Base-by-base conservation (phyloP, 2,113 vertebrate species). In the Dipodomys ordii region DNA sequence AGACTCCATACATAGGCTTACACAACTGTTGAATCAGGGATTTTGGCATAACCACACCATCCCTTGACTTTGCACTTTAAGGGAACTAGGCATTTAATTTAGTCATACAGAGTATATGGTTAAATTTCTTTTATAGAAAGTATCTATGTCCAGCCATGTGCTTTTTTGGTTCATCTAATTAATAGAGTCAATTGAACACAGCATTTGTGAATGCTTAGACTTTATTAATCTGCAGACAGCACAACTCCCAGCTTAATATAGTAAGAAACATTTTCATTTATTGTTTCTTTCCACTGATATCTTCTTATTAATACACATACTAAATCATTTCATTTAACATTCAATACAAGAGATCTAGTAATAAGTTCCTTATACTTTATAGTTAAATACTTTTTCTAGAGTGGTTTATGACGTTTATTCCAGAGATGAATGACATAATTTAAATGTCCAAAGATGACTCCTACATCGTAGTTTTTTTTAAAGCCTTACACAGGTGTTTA, bases 391-490 rank as follows among this genome's bases (percentile, higher is more conserved):
- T 72, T 88, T 93, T 92, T 60, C 57, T 10, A 60, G 7, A 77
- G 27, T 78, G 79, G 20, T 65, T 92, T 91, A 69, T 77, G 68
- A 77, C 20, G 32, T 90, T 69, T 68, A 79, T 81, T 20, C 39
- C 78, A 18, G 69, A 82, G 2, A 39, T 87, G 30, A 82, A 78
- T 68, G 72, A 23, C 0, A 6, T 13, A 88, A 28, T 12, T 60
- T 74, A 81, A 6, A 87, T 92, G 67, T 93, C 94, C 12, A 85
- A 96, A 80, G 28, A 28, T 68, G 28, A 83, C 8, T 71, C 30
- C 7, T 79, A 23, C 46, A 13, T 88, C 32, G 30, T 22, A 4
- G 11, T 53, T 39, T 39, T 39, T 39, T 39, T 6, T 80, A 65
- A 25, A 53, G 13, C 68, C 18, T 65, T 46, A 62, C 53, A 85